Percentiles rank a stretch among this genome's conserved stretches.
These are phyloP conservation scores for Eucriotettix oculatus DNA, from an alignment of 2,888 invertebrate species.

Conservation along the genomic window DNA sequence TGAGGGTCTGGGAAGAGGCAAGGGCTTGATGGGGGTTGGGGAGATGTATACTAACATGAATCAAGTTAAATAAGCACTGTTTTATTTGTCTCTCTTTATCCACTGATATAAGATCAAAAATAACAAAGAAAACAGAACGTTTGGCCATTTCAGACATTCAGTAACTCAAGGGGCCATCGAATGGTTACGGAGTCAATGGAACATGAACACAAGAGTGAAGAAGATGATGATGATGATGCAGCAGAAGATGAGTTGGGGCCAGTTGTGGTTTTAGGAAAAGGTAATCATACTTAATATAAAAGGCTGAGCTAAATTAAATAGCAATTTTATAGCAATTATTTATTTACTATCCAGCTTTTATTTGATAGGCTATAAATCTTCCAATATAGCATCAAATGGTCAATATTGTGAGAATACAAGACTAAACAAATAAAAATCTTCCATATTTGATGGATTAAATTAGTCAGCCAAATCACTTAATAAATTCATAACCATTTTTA, in stretches of 20 bases:
- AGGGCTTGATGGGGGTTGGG: too few relatives aligned
- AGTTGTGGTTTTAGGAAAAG: conserved; percentile 22
- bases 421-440: too few relatives aligned
- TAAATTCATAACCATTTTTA: neutral
- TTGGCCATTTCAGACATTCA: conserved; percentile 65
- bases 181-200: conserved; percentile 25
- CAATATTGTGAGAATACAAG: too few relatives aligned
- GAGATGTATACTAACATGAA: neutral
- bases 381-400: too few relatives aligned
- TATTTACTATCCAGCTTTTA: too few relatives aligned
- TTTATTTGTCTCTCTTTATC: neutral
- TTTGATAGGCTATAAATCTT: too few relatives aligned
- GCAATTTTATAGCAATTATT: too few relatives aligned
- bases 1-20: too few relatives aligned
- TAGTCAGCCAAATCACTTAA: neutral
- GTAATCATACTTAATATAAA: conserved; percentile 1
- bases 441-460: too few relatives aligned
- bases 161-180: conserved; percentile 53
- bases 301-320: too few relatives aligned
- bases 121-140: conserved; percentile 47
- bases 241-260: conserved; percentile 13
- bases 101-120: conserved; percentile 8
- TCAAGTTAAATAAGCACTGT: neutral
- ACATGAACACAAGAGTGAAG: conserved; percentile 21
- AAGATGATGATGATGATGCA: conserved; percentile 25